Evolutionary conservation across 2,888 invertebrate genomes (phyloP).

Genomic region (Campoletis raptor): DNA sequence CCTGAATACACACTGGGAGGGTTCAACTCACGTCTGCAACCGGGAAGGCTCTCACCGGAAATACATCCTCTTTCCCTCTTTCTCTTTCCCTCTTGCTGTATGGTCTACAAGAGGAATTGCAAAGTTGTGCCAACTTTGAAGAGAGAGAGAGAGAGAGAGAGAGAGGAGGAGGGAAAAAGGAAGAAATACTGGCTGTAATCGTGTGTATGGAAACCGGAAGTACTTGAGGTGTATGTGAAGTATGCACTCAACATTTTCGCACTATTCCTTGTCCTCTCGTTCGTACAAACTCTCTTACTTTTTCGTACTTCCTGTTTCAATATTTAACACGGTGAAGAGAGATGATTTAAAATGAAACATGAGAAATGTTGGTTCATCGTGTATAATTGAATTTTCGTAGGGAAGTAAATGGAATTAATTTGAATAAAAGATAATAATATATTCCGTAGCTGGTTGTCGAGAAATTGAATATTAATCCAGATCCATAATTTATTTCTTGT

Average conservation of each 20-base stretch:
- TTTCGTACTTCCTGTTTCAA: neutral
- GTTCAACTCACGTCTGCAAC: slow-evolving; percentile 14
- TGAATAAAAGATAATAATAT: neutral
- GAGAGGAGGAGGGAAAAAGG: slow-evolving; percentile 62
- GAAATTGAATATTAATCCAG: neutral
- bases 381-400: neutral
- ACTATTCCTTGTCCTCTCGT: slow-evolving; percentile 31
- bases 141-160: slow-evolving; percentile 66
- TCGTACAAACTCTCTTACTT: slow-evolving; percentile 20
- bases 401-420: neutral
- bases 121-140: slow-evolving; percentile 62
- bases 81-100: slow-evolving; percentile 19
- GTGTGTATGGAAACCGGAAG: slow-evolving; percentile 67
- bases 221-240: slow-evolving; percentile 68
- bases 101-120: slow-evolving; percentile 52
- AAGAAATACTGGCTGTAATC: slow-evolving; percentile 64
- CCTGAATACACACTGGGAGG: slow-evolving; percentile 26
- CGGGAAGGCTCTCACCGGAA: neutral
- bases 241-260: slow-evolving; percentile 48
- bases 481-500: neutral
- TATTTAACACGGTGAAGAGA: neutral
- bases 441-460: neutral
- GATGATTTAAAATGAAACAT: neutral
- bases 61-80: neutral
- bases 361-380: neutral